These are phyloP conservation scores for Tenthredo mesomela DNA, from an alignment of 2,888 invertebrate species.

Conservation along the genomic window DNA sequence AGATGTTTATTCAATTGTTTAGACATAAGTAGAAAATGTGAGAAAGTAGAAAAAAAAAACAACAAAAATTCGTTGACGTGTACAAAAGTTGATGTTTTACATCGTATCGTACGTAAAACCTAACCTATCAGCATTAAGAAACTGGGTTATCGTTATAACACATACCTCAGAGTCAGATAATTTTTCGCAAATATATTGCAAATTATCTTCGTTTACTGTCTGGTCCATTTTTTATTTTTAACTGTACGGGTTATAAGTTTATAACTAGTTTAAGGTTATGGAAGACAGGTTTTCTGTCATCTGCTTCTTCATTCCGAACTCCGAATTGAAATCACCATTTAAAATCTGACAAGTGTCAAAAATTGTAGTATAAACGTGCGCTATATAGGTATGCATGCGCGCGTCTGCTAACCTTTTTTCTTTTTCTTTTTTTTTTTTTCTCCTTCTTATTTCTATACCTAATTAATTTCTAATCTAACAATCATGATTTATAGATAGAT, in stretches of 20 bases:
- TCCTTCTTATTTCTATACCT: no score
- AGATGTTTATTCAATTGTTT: neutral
- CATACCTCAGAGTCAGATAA: conserved; percentile 71
- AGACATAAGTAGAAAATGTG: neutral
- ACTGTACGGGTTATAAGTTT: neutral
- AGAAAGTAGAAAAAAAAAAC: no score
- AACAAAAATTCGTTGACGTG: neutral
- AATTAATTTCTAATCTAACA: neutral
- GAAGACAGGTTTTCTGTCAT: conserved; percentile 1
- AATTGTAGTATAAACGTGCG: neutral
- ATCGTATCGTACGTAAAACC: neutral
- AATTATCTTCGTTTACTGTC: conserved; percentile 67
- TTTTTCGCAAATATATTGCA: conserved; percentile 67
- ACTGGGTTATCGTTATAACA: neutral
- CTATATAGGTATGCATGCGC: neutral
- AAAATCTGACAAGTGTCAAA: conserved; percentile 17
- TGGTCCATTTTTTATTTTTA: conserved; percentile 61
- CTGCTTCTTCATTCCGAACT: neutral
- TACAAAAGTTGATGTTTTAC: neutral
- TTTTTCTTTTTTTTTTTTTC: neutral
- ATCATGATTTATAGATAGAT: neutral
- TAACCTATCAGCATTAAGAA: neutral
- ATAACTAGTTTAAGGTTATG: conserved; percentile 1
- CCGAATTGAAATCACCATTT: neutral
- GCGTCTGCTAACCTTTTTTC: conserved; percentile 9